Percentiles rank a stretch among this genome's conserved stretches.
Conservation (phyloP, 2,888 invertebrate genomes). For the Anorthoa munda region DNA sequence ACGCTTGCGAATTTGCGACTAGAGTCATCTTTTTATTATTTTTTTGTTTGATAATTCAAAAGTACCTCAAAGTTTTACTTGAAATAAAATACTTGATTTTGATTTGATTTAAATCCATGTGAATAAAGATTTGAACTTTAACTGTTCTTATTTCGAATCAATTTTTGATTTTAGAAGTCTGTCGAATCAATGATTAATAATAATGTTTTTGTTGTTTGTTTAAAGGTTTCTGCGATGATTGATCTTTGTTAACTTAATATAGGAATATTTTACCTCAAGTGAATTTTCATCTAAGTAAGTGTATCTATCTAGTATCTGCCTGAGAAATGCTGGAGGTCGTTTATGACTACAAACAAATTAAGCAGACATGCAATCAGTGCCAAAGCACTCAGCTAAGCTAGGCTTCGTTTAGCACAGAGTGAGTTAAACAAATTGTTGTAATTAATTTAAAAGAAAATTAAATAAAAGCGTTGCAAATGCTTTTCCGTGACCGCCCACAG, state of each 20-base stretch:
- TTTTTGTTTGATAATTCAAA: no score
- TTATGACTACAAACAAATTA: constrained; percentile 18
- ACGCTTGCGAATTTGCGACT: no score
- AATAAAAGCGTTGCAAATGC: constrained; percentile 45
- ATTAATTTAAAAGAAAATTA: constrained; percentile 57
- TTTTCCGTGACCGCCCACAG: constrained; percentile 31
- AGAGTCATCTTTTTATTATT: no score
- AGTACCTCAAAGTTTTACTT: no score
- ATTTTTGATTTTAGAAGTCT: no score
- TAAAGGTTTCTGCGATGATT: background rate
- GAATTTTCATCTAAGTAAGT: background rate
- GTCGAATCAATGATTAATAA: no score
- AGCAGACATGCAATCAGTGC: constrained; percentile 43
- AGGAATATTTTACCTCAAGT: background rate
- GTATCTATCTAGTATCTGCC: background rate
- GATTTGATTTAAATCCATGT: no score
- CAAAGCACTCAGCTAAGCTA: constrained; percentile 33
- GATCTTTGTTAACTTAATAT: no score
- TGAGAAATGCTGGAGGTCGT: background rate
- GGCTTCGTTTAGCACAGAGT: constrained; percentile 27
- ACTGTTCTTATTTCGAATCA: no score
- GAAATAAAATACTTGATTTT: no score
- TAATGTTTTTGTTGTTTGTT: no score
- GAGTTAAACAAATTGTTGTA: constrained; percentile 42
- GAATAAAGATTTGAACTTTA: no score